Percentiles rank a stretch among this genome's conserved stretches.
These are phyloP conservation scores for Micromys minutus DNA, from an alignment of 2,113 vertebrate species.

Conservation along the genomic window DNA sequence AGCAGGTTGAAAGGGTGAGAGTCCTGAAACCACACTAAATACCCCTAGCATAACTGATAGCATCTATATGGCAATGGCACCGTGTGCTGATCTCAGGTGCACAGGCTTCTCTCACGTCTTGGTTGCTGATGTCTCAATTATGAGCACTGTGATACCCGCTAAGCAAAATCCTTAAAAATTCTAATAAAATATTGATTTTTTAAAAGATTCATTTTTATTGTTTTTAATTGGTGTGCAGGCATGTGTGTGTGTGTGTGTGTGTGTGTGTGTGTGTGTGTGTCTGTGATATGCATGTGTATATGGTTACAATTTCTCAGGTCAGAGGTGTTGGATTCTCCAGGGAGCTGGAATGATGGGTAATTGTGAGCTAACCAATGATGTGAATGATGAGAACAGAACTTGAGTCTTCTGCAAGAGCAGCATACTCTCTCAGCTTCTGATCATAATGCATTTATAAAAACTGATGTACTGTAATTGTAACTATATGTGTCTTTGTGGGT, in stretches of 20 bases:
- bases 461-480: background rate
- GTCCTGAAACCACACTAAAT: constrained; percentile 8
- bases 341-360: background rate
- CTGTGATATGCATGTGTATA: background rate
- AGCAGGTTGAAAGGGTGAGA: background rate
- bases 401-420: background rate
- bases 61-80: background rate
- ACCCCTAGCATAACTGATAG: background rate
- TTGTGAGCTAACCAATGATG: background rate
- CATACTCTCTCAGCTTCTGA: background rate
- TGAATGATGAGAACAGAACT: no score
- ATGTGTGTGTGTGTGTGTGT: background rate
- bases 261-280: background rate
- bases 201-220: background rate
- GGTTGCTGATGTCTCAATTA: background rate
- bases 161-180: background rate
- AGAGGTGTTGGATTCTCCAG: background rate
- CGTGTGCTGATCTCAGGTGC: background rate
- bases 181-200: background rate
- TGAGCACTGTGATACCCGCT: background rate
- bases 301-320: background rate
- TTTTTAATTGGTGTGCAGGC: background rate
- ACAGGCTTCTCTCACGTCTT: background rate
- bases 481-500: background rate
- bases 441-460: background rate